Base-by-base conservation (phyloP, 2,797 vertebrate genomes). In the Kryptolebias ocellatus region DNA sequence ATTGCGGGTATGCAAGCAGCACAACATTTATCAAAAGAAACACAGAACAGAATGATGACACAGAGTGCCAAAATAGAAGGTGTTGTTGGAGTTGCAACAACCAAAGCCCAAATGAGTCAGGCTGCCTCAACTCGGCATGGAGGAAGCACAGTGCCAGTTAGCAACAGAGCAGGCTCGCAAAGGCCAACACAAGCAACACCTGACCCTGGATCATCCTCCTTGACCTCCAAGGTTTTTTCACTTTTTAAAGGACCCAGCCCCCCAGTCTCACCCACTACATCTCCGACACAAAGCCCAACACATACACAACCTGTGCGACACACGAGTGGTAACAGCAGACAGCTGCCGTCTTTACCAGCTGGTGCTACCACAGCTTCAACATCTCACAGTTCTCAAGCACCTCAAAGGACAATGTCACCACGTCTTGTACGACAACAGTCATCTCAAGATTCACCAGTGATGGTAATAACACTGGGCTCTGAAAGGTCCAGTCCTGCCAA, bases 11-110 rank as follows among this genome's bases (percentile, higher is more conserved):
- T 96, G 44, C 92, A 94, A 31, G 96, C 96, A 68, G 95, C 96
- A 56, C 97, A 97, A 81, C 96, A 98, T 88, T 94, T 99, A 83
- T 95, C 95, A n/a, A 98, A 96, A 92, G 97, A 98, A 89, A 93
- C 93, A 24, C 96, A 95, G 83, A 95, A 97, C 27, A 82, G 93
- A 56, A 91, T 94, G 83, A 95, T 94, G 88, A 91, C 95, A 57
- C 96, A 96, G 76, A 95, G 95, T 81, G 73, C 94, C 64, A 93
- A 95, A 0, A 90, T 91, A 78, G 91, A 92, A 86, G 92, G 88
- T 0, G 93, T 95, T 62, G 88, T 94, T 83, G 85, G 81, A 68
- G 83, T 77, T 0, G 87, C 93, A 71, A 90, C 94, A 2, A 91
- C 93, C 0, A 89, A 88, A 44, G 88, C 85, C 51, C 85, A 87